A percentile compares a stretch with the other conserved stretches of the same genome.
Evolutionary conservation across 2,797 vertebrate genomes (phyloP).

Genomic region (Pristis pectinata): DNA sequence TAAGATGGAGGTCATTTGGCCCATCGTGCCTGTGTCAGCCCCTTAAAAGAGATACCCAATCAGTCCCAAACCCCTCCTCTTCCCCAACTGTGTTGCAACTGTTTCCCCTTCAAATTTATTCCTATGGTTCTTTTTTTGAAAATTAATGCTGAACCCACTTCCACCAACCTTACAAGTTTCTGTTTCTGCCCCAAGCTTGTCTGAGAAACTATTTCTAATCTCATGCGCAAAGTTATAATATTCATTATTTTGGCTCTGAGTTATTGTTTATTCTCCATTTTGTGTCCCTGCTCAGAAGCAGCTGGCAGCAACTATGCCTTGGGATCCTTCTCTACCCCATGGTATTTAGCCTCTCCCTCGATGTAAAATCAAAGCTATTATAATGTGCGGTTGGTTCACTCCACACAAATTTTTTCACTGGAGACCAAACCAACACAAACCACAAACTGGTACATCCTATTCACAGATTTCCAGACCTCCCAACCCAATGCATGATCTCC

Average conservation of each 20-base stretch:
- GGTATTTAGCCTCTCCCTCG: neutral
- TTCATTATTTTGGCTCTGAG: neutral
- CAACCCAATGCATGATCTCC: too few species aligned
- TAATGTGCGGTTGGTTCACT: neutral
- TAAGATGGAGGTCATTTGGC: neutral
- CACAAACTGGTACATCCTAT: too few species aligned
- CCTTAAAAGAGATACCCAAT: neutral
- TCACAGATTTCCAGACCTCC: too few species aligned
- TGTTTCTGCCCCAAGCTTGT: too few species aligned
- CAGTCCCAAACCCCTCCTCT: neutral
- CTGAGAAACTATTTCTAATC: neutral
- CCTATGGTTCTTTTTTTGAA: neutral
- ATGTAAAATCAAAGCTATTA: neutral
- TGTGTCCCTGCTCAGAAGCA: neutral
- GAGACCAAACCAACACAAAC: too few species aligned
- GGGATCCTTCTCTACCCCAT: neutral
- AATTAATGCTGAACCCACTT: neutral
- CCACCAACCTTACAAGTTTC: neutral
- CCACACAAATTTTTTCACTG: neutral
- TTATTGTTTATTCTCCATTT: neutral
- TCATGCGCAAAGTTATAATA: neutral
- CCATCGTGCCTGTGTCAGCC: too few species aligned
- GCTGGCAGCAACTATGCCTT: neutral
- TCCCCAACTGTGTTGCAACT: neutral
- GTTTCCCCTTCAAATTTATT: neutral